Percentiles rank a stretch among this genome's conserved stretches.
Conservation (phyloP, 2,113 vertebrate genomes). For the Nematolebias whitei region DNA sequence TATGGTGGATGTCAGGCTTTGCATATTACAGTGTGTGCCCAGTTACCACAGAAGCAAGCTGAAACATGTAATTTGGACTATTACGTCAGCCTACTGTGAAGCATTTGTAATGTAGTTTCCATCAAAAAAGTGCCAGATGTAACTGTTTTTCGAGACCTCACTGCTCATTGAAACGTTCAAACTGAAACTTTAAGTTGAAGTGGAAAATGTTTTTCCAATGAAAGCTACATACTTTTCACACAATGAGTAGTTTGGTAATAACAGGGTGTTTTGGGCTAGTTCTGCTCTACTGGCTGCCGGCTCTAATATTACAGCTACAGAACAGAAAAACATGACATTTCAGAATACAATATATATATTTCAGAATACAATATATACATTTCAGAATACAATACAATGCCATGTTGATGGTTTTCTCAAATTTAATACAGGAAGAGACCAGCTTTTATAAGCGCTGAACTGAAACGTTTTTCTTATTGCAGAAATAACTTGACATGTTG, state of each 20-base stretch:
- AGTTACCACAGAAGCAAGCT: constrained; percentile 30
- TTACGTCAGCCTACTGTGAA: constrained; percentile 32
- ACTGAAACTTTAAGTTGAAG: constrained; percentile 35
- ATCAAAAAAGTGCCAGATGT: neutral
- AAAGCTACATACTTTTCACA: constrained; percentile 37
- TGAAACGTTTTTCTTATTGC: constrained; percentile 10
- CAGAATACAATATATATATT: constrained; percentile 4
- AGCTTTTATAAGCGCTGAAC: neutral
- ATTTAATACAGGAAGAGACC: neutral
- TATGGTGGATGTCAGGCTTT: constrained; percentile 5
- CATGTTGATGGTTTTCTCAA: constrained; percentile 6
- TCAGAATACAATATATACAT: constrained; percentile 3
- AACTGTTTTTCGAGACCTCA: constrained; percentile 21
- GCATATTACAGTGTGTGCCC: constrained; percentile 29
- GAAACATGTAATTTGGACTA: constrained; percentile 33
- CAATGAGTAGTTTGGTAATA: constrained; percentile 27
- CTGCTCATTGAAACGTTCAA: constrained; percentile 22
- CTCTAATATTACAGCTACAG: constrained; percentile 13
- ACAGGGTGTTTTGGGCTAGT: constrained; percentile 14
- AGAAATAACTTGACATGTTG: constrained; percentile 9
- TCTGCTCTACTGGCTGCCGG: constrained; percentile 20
- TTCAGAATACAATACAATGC: constrained; percentile 5
- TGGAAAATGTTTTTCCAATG: constrained; percentile 35
- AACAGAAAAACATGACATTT: constrained; percentile 11
- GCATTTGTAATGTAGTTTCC: constrained; percentile 5